Percentiles rank a stretch among this genome's conserved stretches.
phyloP scores from a whole-genome alignment of 1,140 invertebrate genomes.

The Pogonomyrmex barbatus region DNA sequence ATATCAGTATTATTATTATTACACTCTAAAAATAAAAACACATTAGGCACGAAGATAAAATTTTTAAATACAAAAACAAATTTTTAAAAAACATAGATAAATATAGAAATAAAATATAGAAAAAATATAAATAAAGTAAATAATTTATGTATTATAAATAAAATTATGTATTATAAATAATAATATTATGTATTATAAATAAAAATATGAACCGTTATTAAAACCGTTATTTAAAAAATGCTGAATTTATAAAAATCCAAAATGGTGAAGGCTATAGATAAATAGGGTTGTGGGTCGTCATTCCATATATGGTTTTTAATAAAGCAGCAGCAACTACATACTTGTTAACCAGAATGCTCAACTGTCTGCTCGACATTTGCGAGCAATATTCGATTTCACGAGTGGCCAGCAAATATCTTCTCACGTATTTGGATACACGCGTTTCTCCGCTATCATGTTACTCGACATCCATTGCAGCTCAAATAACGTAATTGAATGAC shows the following conservation, averaged over 20 bases:
- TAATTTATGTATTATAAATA: not conserved
- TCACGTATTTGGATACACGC: conserved; percentile 43
- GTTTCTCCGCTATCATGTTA: conserved; percentile 40
- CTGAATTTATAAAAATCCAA: conserved; percentile 1
- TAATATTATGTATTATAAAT: not conserved
- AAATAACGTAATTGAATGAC: conserved; percentile 42
- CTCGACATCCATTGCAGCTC: not conserved
- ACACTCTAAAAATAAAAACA: not conserved
- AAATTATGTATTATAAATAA: not conserved
- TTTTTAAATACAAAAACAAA: too few species aligned
- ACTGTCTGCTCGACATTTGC: conserved; percentile 21
- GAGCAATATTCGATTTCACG: conserved; percentile 53
- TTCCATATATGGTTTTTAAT: conserved; percentile 23
- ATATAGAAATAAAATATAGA: not conserved
- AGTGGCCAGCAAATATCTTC: conserved; percentile 52
- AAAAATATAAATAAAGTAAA: not conserved
- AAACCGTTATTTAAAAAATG: not conserved
- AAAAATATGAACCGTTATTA: not conserved
- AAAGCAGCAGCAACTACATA: conserved; percentile 38
- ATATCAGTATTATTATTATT: not conserved
- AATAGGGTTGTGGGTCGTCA: not conserved
- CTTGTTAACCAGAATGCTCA: conserved; percentile 33
- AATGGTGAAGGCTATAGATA: conserved; percentile 4
- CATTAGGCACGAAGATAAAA: not conserved
- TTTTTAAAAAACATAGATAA: too few species aligned